These are phyloP conservation scores for Silurus asotus DNA, from an alignment of 2,113 vertebrate genomes.

Conservation along the genomic window DNA sequence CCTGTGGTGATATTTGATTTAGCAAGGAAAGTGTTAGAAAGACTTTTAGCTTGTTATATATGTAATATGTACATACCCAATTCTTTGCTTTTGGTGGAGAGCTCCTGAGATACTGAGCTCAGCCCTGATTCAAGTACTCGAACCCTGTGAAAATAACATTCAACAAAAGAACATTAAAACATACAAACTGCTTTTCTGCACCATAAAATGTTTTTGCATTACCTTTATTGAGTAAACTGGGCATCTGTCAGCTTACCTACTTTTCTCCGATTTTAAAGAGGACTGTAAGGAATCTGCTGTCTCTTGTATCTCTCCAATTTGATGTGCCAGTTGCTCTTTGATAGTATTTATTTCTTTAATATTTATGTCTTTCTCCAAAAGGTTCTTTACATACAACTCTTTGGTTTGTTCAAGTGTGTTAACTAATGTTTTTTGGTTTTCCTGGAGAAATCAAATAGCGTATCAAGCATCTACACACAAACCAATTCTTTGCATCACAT, in stretches of 20 bases:
- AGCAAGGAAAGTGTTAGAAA: neutral
- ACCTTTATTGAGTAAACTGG: neutral
- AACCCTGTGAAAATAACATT: constrained; percentile 52
- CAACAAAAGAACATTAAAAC: neutral
- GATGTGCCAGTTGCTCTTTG: constrained; percentile 68
- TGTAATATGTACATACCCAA: constrained; percentile 58
- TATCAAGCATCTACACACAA: neutral
- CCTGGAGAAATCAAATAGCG: constrained; percentile 63
- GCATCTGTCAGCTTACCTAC: constrained; percentile 70
- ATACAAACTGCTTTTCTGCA: neutral
- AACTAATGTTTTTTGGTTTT: constrained; percentile 66
- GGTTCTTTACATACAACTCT: constrained; percentile 69
- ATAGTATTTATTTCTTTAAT: constrained; percentile 74
- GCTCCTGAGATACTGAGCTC: constrained; percentile 49
- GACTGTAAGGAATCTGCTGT: constrained; percentile 69
- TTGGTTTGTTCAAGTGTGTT: constrained; percentile 69
- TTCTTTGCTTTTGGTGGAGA: constrained; percentile 56
- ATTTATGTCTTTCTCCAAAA: constrained; percentile 74
- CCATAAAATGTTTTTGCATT: neutral
- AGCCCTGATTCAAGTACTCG: constrained; percentile 62
- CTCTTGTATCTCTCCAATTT: constrained; percentile 70
- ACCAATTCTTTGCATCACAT: neutral
- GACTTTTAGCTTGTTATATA: neutral
- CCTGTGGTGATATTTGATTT: constrained; percentile 64
- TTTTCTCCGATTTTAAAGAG: constrained; percentile 72